Evolutionary conservation across 2,797 vertebrate genomes (phyloP).

Genomic region (Echeneis naucrates): DNA sequence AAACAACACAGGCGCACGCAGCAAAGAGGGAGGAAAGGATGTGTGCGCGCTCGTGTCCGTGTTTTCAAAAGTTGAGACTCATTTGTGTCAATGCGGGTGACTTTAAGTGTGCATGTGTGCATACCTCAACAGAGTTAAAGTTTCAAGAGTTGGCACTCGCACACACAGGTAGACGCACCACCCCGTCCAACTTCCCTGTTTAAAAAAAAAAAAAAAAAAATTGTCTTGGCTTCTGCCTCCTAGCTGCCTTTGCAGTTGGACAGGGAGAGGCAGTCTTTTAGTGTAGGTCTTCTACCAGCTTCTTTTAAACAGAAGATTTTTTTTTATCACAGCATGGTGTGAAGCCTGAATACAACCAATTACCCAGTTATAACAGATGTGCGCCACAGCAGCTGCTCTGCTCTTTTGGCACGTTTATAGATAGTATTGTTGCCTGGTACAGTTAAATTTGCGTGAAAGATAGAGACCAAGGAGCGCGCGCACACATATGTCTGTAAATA

Average conservation of each 20-base stretch:
- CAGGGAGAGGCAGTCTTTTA: conserved; percentile 32
- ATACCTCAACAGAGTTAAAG: conserved; percentile 2
- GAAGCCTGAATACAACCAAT: conserved; percentile 58
- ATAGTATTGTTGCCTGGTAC: conserved; percentile 22
- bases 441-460: conserved; percentile 19
- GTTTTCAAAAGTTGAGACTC: conserved; percentile 4
- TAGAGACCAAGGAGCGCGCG: not conserved
- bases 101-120: not conserved
- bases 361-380: conserved; percentile 46
- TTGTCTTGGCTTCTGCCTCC: conserved; percentile 19
- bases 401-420: conserved; percentile 29
- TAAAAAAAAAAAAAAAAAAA: not conserved
- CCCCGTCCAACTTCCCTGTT: not conserved
- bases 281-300: conserved; percentile 43
- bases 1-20: conserved; percentile 64
- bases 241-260: conserved; percentile 30
- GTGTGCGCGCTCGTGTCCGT: conserved; percentile 13
- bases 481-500: conserved; percentile 1
- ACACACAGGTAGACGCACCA: not conserved
- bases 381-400: conserved; percentile 36
- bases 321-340: conserved; percentile 65
- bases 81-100: conserved; percentile 30
- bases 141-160: conserved; percentile 32
- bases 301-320: conserved; percentile 53
- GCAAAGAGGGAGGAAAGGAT: conserved; percentile 42